phyloP scores from a whole-genome alignment of 37 sponge, comb jelly and placozoan genomes.

The Chondrilla cf. caribensis region DNA sequence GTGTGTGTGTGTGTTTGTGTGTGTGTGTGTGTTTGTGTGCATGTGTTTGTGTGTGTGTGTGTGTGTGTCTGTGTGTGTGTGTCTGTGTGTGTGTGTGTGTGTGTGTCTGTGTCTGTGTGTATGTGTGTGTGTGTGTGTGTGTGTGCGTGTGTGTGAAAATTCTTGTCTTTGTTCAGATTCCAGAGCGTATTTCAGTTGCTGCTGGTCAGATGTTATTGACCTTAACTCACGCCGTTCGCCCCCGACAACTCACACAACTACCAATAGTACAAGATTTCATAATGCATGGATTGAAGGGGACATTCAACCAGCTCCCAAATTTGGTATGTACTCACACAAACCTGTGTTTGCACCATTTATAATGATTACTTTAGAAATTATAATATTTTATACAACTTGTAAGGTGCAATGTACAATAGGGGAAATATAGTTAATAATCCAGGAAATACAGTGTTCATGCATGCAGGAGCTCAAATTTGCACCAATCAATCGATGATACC shows the following conservation, averaged over 20 bases:
- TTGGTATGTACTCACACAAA: conserved; percentile 21
- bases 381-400: too few relatives aligned
- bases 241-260: conserved; percentile 28
- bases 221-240: conserved; percentile 48
- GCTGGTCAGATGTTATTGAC: conserved; percentile 66
- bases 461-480: too few relatives aligned
- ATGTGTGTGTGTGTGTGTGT: background rate
- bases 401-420: too few relatives aligned
- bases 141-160: background rate
- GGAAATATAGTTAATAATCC: too few relatives aligned
- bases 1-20: background rate
- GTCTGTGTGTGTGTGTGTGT: too few relatives aligned
- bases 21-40: background rate
- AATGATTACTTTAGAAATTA: too few relatives aligned
- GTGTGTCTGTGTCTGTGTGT: too few relatives aligned
- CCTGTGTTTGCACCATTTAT: background rate
- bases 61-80: too few relatives aligned
- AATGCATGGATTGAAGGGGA: conserved; percentile 25
- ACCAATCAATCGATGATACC: too few relatives aligned
- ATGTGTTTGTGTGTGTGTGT: background rate
- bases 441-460: too few relatives aligned
- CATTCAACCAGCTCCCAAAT: conserved; percentile 33
- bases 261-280: conserved; percentile 49
- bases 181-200: conserved; percentile 58
- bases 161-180: conserved; percentile 18